Base-by-base conservation (phyloP, 1,140 invertebrate species). In the Pogonus chalceus region DNA sequence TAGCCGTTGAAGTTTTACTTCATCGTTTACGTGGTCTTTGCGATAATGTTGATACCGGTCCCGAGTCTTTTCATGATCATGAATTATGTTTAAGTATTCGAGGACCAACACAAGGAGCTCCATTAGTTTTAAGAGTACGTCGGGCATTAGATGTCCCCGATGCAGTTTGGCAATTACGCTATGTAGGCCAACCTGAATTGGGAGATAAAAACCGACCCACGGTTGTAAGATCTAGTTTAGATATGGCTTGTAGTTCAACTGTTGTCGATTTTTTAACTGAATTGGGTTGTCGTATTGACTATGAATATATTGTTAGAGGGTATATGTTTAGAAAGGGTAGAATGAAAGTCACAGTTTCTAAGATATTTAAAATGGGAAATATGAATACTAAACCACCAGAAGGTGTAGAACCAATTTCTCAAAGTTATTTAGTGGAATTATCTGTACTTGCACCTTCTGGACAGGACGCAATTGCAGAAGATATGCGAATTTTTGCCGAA, bases 331-430 rank as follows among this genome's bases (percentile, higher is more conserved):
- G 92, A 49, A 97, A 97, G 76, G 94, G 94, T 1, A 77, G 93
- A 65, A 95, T 98, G 90, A 97, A 97, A 70, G 88, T 96, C 1
- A 95, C 91, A 1, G 92, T 97, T 0, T 91, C 90, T 0, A 97
- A 97, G 72, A 85, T 98, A 10, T 94, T 90, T 60, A 92, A 92
- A 79, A 86, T 90, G 75, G 74, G 72, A 37, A 71, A 71, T 35
- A 77, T 78, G 70, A 82, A 82, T 54, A 83, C 79, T 50, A 87
- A 85, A 66, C 71, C 80, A 12, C 72, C 77, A 21, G 84, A 87
- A 51, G 77, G 77, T 61, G 71, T 88, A 18, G 93, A 97, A 66
- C 81, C 90, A 1, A 84, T 97, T 58, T 91, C 91, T 2, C 85
- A 88, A 59, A 96, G 92, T 62, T 92, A 96, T 72, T 74, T 98